Percentiles rank a stretch among this genome's conserved stretches.
phyloP scores from a whole-genome alignment of 2,797 vertebrate species.

The Artibeus jamaicensis region DNA sequence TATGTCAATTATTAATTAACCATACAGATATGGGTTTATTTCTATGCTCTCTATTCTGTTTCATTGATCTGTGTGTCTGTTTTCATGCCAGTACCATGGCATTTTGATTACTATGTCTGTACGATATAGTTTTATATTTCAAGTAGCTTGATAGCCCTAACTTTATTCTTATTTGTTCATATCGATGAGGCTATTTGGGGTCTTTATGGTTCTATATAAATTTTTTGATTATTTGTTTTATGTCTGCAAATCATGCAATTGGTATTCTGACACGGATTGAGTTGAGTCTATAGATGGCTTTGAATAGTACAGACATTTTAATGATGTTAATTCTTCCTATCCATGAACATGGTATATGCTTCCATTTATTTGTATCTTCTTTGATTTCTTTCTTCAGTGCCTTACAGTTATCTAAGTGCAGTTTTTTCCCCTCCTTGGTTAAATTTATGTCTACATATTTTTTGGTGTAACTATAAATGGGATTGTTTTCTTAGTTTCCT shows the following conservation, averaged over 20 bases:
- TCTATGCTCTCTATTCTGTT: neutral
- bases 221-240: neutral
- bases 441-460: neutral
- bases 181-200: neutral
- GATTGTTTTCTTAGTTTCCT: neutral
- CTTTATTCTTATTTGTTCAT: neutral
- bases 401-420: neutral
- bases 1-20: neutral
- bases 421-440: neutral
- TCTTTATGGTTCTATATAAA: neutral
- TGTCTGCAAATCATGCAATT: neutral
- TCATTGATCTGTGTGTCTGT: neutral
- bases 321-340: neutral
- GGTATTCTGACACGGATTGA: neutral
- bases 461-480: neutral
- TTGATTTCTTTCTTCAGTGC: neutral
- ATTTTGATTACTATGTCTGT: neutral
- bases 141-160: neutral
- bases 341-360: neutral
- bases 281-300: neutral
- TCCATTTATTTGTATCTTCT: neutral
- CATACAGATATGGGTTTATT: neutral
- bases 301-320: neutral
- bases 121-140: neutral
- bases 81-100: neutral